These are phyloP conservation scores for Pampusana beccarii DNA, from an alignment of 2,113 vertebrate species.

Conservation along the genomic window DNA sequence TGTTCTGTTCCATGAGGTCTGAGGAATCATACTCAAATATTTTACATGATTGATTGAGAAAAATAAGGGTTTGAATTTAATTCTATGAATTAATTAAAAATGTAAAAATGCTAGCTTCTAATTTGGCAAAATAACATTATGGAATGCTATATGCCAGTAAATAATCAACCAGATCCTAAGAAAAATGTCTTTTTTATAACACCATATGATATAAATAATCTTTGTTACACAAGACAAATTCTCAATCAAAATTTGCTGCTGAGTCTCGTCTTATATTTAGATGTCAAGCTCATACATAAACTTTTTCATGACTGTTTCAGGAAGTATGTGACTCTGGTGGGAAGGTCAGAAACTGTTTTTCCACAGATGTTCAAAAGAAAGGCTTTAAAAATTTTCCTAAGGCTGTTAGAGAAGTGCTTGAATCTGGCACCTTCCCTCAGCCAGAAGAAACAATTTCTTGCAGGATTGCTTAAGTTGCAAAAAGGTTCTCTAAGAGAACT, in stretches of 20 bases:
- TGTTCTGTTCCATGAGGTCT: not conserved
- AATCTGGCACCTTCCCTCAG: not conserved
- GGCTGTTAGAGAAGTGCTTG: not conserved
- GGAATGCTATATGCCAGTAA: not conserved
- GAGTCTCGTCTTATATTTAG: not conserved
- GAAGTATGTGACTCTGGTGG: not conserved
- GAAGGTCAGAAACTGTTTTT: conserved; percentile 32
- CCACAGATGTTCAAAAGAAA: not conserved
- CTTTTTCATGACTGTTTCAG: not conserved
- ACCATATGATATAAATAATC: not conserved
- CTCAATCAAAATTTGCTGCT: not conserved
- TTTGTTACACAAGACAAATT: not conserved
- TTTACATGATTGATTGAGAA: not conserved
- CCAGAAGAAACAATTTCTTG: conserved; percentile 26
- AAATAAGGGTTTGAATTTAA: not conserved
- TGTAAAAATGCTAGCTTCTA: not conserved
- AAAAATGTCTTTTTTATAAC: not conserved
- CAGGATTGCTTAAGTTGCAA: not conserved
- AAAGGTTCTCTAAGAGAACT: not conserved
- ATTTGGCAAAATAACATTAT: not conserved
- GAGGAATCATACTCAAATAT: not conserved
- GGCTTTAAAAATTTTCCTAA: conserved; percentile 1
- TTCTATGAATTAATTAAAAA: not conserved
- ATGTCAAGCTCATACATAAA: not conserved
- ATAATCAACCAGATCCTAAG: not conserved